Evolutionary conservation across 2,797 vertebrate genomes (phyloP).

Genomic region (Sparus aurata): DNA sequence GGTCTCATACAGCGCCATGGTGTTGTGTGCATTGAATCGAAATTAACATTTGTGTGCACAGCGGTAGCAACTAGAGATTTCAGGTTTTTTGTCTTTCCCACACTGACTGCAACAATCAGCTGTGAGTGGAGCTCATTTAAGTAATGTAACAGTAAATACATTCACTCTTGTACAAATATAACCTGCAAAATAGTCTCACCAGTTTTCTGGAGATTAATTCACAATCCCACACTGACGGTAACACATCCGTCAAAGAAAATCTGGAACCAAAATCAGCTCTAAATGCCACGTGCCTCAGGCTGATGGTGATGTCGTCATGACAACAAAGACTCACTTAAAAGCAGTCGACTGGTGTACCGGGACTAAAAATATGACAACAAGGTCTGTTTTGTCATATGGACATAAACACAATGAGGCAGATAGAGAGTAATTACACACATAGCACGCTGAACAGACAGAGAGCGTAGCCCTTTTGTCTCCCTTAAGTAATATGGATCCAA

Average conservation of each 20-base stretch:
- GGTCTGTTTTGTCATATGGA: constrained; percentile 31
- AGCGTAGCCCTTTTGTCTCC: background rate
- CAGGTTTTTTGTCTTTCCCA: background rate
- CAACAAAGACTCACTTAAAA: constrained; percentile 12
- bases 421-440: constrained; percentile 30
- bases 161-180: background rate
- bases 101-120: background rate
- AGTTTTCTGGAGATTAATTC: background rate
- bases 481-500: constrained; percentile 3
- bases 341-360: background rate
- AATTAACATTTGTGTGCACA: constrained; percentile 6
- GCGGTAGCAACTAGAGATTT: background rate
- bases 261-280: background rate
- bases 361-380: constrained; percentile 12
- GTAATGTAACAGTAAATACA: background rate
- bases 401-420: constrained; percentile 31
- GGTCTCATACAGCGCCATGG: background rate
- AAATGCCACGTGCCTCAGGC: constrained; percentile 5
- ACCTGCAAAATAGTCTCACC: background rate
- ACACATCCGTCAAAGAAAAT: background rate
- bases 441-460: constrained; percentile 30
- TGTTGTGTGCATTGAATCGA: background rate
- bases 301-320: constrained; percentile 5
- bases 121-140: background rate
- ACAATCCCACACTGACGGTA: background rate